phyloP scores from a whole-genome alignment of 2,797 vertebrate genomes.

The Aphelocoma californica region DNA sequence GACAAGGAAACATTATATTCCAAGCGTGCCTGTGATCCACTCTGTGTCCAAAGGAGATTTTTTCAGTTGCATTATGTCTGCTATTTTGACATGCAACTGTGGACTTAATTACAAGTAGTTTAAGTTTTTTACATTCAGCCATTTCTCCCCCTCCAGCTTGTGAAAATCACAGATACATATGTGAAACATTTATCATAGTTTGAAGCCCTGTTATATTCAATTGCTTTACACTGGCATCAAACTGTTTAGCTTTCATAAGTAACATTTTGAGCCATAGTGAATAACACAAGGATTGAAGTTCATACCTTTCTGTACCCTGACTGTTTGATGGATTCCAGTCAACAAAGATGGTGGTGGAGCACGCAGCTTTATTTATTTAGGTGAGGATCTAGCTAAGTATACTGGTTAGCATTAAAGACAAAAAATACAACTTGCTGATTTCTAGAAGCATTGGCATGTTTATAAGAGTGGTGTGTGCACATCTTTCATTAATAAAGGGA shows the following conservation, averaged over 20 bases:
- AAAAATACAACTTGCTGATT: not conserved
- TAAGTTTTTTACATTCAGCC: not conserved
- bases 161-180: not conserved
- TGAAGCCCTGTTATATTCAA: not conserved
- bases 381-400: slow-evolving; percentile 18
- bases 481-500: slow-evolving; percentile 2
- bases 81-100: slow-evolving; percentile 3
- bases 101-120: slow-evolving; percentile 9
- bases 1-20: not conserved
- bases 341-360: slow-evolving; percentile 29
- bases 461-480: not conserved
- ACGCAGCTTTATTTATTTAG: slow-evolving; percentile 35
- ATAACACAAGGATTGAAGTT: slow-evolving; percentile 45
- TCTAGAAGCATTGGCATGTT: not conserved
- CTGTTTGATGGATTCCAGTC: slow-evolving; percentile 4
- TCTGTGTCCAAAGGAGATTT: not conserved
- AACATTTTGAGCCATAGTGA: slow-evolving; percentile 30
- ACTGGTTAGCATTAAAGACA: not conserved
- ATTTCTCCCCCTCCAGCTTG: not conserved
- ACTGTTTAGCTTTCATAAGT: slow-evolving; percentile 7
- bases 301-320: slow-evolving; percentile 40
- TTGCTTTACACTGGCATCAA: not conserved
- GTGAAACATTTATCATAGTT: slow-evolving; percentile 35
- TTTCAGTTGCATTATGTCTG: not conserved
- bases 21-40: not conserved